phyloP scores from a whole-genome alignment of 1,140 invertebrate genomes.

The Aphelenchoides fujianensis region DNA sequence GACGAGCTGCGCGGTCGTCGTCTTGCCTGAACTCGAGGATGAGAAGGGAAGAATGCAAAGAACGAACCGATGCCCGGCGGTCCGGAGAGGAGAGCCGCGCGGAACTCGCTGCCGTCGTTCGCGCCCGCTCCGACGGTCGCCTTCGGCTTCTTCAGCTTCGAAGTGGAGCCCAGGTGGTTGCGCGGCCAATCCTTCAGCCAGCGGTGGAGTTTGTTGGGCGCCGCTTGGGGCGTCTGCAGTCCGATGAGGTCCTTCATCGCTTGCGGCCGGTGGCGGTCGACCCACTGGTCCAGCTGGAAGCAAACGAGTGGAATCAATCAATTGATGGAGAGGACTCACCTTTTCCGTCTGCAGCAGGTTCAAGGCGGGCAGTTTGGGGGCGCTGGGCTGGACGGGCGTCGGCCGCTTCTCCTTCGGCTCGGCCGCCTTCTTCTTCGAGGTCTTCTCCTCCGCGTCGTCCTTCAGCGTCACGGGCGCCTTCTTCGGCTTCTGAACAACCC shows the following conservation, averaged over 20 bases:
- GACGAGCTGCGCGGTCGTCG: slow-evolving; percentile 78
- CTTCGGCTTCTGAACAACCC: too few relatives aligned
- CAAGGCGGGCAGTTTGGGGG: neutral
- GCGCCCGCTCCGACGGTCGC: slow-evolving; percentile 31
- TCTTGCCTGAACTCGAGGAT: too few relatives aligned
- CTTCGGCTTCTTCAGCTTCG: slow-evolving; percentile 32
- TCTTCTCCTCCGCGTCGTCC: too few relatives aligned
- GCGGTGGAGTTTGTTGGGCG: slow-evolving; percentile 78
- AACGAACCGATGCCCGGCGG: slow-evolving; percentile 80
- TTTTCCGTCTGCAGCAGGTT: neutral
- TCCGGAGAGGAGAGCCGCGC: slow-evolving; percentile 87
- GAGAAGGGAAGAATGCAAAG: too few relatives aligned
- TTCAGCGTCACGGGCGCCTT: too few relatives aligned
- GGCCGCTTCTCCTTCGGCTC: too few relatives aligned
- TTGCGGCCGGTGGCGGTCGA: slow-evolving; percentile 93
- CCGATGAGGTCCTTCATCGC: slow-evolving; percentile 82
- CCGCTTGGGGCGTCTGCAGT: slow-evolving; percentile 84
- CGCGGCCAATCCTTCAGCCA: slow-evolving; percentile 83
- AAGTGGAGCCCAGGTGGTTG: slow-evolving; percentile 42
- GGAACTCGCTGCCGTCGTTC: slow-evolving; percentile 67
- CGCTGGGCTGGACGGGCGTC: too few relatives aligned
- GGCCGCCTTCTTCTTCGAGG: too few relatives aligned
- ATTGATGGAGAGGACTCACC: neutral
- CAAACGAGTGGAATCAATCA: neutral
- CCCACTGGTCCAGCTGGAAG: slow-evolving; percentile 68